Conservation (phyloP, 2,888 invertebrate genomes). For the Aleiodes alternator region DNA sequence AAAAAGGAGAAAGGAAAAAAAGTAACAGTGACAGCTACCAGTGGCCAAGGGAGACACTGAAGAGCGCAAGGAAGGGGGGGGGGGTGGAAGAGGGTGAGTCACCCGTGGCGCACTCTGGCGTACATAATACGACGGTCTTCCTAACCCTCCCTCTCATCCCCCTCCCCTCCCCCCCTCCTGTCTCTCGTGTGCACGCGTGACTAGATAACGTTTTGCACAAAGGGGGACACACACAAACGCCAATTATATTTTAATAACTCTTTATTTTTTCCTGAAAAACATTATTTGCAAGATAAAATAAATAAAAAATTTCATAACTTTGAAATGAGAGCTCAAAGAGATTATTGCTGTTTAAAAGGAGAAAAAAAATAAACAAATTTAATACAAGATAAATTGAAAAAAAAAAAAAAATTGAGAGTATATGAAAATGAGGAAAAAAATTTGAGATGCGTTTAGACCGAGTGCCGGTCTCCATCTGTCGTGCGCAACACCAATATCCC, state of each 20-base stretch:
- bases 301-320: background rate
- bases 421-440: background rate
- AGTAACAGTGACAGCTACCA: background rate
- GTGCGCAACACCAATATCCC: conserved; percentile 35
- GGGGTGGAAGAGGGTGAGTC: conserved; percentile 69
- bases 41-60: conserved; percentile 51
- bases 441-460: conserved; percentile 7
- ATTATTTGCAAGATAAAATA: background rate
- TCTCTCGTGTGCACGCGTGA: conserved; percentile 71
- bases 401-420: background rate
- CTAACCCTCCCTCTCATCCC: conserved; percentile 1
- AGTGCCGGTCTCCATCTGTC: conserved; percentile 65
- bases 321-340: background rate
- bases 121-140: conserved; percentile 66
- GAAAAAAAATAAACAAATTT: too few species aligned
- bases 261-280: background rate
- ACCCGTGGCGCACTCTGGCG: conserved; percentile 72
- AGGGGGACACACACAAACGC: conserved; percentile 72
- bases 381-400: background rate
- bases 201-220: conserved; percentile 73
- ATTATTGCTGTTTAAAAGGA: too few species aligned
- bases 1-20: background rate
- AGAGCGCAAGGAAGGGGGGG: conserved; percentile 51
- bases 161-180: conserved; percentile 41
- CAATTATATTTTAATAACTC: conserved; percentile 74